Percentiles rank a stretch among this genome's conserved stretches.
Conservation (phyloP, 2,113 vertebrate species). For the Pollimyrus isidori region DNA sequence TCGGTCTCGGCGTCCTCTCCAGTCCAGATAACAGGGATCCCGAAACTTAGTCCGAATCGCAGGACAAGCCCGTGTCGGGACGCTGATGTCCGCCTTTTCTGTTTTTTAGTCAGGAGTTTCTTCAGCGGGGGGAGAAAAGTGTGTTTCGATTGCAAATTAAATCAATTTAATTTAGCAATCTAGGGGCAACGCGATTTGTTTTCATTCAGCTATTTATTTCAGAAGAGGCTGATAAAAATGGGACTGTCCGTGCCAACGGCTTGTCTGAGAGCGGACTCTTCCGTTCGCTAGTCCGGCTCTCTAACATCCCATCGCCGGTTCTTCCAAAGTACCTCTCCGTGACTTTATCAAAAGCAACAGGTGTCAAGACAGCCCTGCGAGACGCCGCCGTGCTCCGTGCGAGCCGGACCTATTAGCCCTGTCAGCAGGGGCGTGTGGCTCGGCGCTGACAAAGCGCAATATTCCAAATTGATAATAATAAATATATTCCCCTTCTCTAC, state of each 20-base stretch:
- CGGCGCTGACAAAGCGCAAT: background rate
- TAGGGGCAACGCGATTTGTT: background rate
- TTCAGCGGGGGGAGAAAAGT: background rate
- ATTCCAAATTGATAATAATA: background rate
- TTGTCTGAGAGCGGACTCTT: background rate
- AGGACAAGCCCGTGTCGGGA: conserved; percentile 12
- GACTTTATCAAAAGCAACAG: conserved; percentile 27
- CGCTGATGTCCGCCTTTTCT: background rate
- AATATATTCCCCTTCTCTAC: background rate
- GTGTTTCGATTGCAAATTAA: conserved; percentile 21
- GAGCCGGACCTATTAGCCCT: background rate
- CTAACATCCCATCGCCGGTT: background rate
- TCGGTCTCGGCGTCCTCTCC: background rate
- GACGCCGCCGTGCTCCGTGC: background rate
- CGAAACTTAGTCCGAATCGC: conserved; percentile 18
- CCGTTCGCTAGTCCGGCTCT: background rate
- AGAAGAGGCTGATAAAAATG: conserved; percentile 10
- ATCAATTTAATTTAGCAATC: background rate
- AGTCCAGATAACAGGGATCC: background rate
- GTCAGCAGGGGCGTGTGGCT: background rate
- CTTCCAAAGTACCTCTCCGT: background rate
- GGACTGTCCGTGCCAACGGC: background rate
- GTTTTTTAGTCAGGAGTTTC: conserved; percentile 13
- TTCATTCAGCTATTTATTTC: conserved; percentile 12
- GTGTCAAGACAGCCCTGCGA: conserved; percentile 24